Base-by-base conservation (phyloP, 2,888 invertebrate species). In the Brachycybe producta region DNA sequence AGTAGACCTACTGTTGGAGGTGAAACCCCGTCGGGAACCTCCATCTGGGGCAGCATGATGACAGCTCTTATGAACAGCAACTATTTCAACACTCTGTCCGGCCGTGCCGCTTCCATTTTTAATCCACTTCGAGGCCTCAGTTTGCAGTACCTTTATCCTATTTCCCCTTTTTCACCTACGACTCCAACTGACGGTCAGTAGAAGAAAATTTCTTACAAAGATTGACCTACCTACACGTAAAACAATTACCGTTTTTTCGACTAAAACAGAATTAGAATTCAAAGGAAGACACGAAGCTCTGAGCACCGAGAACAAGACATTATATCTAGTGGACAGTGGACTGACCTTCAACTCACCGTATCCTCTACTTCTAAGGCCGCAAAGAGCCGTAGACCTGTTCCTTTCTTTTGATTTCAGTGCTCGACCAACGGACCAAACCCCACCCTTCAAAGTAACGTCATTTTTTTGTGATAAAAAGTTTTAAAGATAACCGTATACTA, bases 321-420 rank as follows among this genome's bases (percentile, higher is more conserved):
- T 70, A 38, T 69, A 66, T 58, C 61, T 70, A 57, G 70, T 70
- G 2, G 70, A 70, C 56, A 66, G 67, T 27, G 70, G 70, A 1
- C 58, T 70, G 42, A 67, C 68, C 5, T 70, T 70, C 59, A 70
- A 70, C 60, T 65, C 68, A 3, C 70, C 70, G 1, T 70, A 62
- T 58, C 70, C 70, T 0, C 59, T 68, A 3, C 61, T 70, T 5
- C 59, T 70, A 23, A 56, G 70, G 36, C 68, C 69, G 2, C 69
- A 70, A 58, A 57, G 70, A 44, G 63, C 60, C n/a, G 66, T 69
- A 7, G 65, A 69, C 52, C 57, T 70, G 40, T 67, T 67, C 48
- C 55, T 70, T 34, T 65, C 67, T 2, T 70, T 69, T 56, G 70
- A 70, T 58, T 70, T 70, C 58, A 68, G 67, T 57, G 65, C 64